A percentile compares a stretch with the other conserved stretches of the same genome.
phyloP scores from a whole-genome alignment of 2,797 vertebrate species.

The Coluber constrictor region DNA sequence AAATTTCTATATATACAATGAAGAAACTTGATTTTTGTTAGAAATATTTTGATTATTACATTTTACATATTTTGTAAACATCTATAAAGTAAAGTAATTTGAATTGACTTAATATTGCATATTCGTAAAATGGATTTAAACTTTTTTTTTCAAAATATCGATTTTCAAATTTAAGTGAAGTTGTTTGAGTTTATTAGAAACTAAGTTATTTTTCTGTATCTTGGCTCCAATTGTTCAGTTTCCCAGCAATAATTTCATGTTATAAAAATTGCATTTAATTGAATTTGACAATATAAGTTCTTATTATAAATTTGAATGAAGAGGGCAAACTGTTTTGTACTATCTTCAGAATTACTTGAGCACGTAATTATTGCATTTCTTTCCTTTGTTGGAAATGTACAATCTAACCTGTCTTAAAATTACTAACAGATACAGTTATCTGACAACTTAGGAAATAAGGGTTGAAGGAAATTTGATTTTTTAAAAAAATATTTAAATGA shows the following conservation, averaged over 20 bases:
- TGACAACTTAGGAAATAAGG: slow-evolving; percentile 67
- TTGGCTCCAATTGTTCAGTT: slow-evolving; percentile 56
- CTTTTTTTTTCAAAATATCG: slow-evolving; percentile 44
- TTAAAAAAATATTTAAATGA: slow-evolving; percentile 76
- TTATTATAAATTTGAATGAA: slow-evolving; percentile 68
- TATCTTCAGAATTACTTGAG: slow-evolving; percentile 54
- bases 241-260: slow-evolving; percentile 62
- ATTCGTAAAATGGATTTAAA: slow-evolving; percentile 58
- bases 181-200: slow-evolving; percentile 57
- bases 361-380: slow-evolving; percentile 41
- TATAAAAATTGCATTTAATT: slow-evolving; percentile 68
- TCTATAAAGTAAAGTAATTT: slow-evolving; percentile 71
- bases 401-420: slow-evolving; percentile 52
- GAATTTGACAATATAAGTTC: slow-evolving; percentile 64
- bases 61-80: slow-evolving; percentile 68
- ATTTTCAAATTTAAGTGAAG: slow-evolving; percentile 52
- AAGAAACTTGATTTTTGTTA: slow-evolving; percentile 82
- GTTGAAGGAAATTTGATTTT: slow-evolving; percentile 72
- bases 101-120: slow-evolving; percentile 76
- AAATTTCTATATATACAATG: slow-evolving; percentile 77
- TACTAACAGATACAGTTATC: slow-evolving; percentile 63
- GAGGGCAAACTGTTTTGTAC: slow-evolving; percentile 68
- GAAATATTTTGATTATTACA: slow-evolving; percentile 67
- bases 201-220: slow-evolving; percentile 60
- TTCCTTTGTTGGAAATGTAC: slow-evolving; percentile 43